Evolutionary conservation across 1,140 invertebrate species (phyloP).

Genomic region (Epicauta chinensis): DNA sequence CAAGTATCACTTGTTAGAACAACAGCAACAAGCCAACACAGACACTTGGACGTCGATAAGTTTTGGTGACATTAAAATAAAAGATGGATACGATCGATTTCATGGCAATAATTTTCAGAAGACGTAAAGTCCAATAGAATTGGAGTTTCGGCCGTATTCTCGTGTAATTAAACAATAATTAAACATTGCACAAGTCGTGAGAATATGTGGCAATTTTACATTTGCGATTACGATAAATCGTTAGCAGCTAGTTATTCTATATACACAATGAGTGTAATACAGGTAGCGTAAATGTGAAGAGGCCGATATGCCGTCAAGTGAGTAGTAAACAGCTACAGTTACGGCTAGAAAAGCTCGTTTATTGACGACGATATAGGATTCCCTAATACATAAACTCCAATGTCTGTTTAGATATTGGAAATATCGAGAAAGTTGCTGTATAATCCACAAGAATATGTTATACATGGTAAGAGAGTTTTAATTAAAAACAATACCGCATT

Average conservation of each 20-base stretch:
- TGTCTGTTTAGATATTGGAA: not conserved
- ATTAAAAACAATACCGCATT: not conserved
- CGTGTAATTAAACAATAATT: too few species aligned
- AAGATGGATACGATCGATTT: too few species aligned
- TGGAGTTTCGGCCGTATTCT: too few species aligned
- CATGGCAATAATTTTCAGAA: too few species aligned
- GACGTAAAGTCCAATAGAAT: too few species aligned
- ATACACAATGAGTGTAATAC: slow-evolving; percentile 10
- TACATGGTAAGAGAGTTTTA: slow-evolving; percentile 17
- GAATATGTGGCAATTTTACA: too few species aligned
- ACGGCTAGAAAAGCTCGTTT: slow-evolving; percentile 14
- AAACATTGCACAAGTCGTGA: too few species aligned
- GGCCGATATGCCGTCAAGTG: slow-evolving; percentile 13
- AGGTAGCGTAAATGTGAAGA: slow-evolving; percentile 15
- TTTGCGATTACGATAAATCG: too few species aligned
- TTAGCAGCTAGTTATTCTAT: too few species aligned
- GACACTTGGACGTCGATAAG: too few species aligned
- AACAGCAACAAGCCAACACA: not conserved
- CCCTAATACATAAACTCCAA: not conserved
- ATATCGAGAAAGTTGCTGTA: not conserved
- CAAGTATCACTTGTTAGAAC: slow-evolving; percentile 14
- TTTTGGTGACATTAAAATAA: too few species aligned
- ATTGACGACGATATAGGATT: slow-evolving; percentile 5
- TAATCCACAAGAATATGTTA: not conserved
- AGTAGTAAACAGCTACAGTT: slow-evolving; percentile 11